Conservation (phyloP, 1,140 invertebrate species). For the Sesamia nonagrioides region DNA sequence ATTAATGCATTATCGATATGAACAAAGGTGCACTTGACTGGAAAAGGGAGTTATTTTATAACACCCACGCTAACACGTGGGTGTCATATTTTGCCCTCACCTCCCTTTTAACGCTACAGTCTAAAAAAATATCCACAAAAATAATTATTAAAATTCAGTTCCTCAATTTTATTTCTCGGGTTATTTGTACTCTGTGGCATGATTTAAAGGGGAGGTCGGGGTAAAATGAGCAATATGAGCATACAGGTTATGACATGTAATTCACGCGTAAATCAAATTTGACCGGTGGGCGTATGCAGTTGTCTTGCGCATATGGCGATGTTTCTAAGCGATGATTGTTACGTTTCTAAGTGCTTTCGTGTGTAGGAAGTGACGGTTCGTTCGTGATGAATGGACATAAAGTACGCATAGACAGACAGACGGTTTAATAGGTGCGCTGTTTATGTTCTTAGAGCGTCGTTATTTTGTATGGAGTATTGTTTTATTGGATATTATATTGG, state of each 20-base stretch:
- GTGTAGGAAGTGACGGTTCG: conserved; percentile 71
- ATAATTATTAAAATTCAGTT: neutral
- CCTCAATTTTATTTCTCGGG: neutral
- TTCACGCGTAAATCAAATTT: conserved; percentile 87
- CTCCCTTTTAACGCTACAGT: conserved; percentile 53
- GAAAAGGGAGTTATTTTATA: conserved; percentile 76
- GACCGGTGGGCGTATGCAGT: conserved; percentile 79
- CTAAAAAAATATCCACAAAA: conserved; percentile 49
- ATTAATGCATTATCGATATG: conserved; percentile 86
- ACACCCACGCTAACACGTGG: conserved; percentile 56
- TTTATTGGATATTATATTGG: conserved; percentile 9
- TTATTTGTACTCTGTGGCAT: conserved; percentile 61
- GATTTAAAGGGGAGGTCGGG: conserved; percentile 54
- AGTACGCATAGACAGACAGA: conserved; percentile 59
- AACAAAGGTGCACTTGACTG: conserved; percentile 79
- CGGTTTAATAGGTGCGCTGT: conserved; percentile 49
- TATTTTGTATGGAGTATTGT: conserved; percentile 34
- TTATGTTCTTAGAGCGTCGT: conserved; percentile 21
- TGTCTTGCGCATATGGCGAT: conserved; percentile 85
- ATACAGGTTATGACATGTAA: conserved; percentile 84
- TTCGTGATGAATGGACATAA: conserved; percentile 80
- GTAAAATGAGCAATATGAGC: conserved; percentile 68
- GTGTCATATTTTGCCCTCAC: conserved; percentile 59
- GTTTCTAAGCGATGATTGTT: conserved; percentile 80
- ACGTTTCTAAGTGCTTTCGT: conserved; percentile 77